Percentiles rank a stretch among this genome's conserved stretches.
phyloP scores from a whole-genome alignment of 2,797 vertebrate genomes.

The Girardinus metallicus region DNA sequence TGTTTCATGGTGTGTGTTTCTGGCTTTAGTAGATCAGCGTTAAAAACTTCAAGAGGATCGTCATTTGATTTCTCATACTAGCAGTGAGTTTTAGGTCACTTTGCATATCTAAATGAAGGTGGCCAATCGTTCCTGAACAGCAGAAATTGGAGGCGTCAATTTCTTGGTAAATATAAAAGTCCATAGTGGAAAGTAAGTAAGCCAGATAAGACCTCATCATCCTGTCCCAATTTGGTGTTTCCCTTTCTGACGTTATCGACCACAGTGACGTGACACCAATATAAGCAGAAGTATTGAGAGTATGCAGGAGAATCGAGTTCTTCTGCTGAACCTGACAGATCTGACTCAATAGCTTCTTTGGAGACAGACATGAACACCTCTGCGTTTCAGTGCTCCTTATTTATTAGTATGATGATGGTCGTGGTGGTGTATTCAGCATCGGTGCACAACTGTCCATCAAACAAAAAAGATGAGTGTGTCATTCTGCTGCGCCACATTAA shows the following conservation, averaged over 20 bases:
- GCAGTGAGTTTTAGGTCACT: not conserved
- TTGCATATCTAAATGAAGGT: not conserved
- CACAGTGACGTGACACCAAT: conserved; percentile 26
- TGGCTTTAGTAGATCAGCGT: too few species aligned
- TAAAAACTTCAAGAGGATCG: not conserved
- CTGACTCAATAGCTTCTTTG: not conserved
- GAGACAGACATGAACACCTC: conserved; percentile 54
- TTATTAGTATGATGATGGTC: conserved; percentile 13
- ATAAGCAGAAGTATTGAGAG: conserved; percentile 40
- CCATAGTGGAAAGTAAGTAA: conserved; percentile 36
- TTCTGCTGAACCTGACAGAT: conserved; percentile 21
- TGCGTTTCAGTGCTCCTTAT: not conserved
- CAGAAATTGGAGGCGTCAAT: not conserved
- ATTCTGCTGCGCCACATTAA: accelerated
- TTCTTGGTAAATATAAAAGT: conserved; percentile 1
- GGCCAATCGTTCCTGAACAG: not conserved
- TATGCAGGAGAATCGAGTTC: conserved; percentile 13
- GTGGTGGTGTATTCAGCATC: not conserved
- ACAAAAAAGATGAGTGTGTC: accelerated
- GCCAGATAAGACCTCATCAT: conserved; percentile 25
- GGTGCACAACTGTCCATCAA: too few species aligned
- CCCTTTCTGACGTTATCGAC: conserved; percentile 45
- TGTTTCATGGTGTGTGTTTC: not conserved
- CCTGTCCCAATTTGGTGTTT: conserved; percentile 59
- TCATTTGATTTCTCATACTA: not conserved